Base-by-base conservation (phyloP, 2,888 invertebrate genomes). In the Scelioninae gen. 2 region DNA sequence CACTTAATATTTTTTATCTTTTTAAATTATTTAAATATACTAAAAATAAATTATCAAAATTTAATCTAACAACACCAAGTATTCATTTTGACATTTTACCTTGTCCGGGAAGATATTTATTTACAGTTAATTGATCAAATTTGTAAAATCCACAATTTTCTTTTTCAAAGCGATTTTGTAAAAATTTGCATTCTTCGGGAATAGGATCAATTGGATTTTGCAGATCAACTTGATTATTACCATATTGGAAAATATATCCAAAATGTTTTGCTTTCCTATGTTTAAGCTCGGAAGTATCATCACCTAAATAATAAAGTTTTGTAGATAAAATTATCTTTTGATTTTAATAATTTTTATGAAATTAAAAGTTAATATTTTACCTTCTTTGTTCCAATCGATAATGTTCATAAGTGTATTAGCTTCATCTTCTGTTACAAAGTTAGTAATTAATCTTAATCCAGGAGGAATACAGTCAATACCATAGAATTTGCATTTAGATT, bases 171-270 rank as follows among this genome's bases (percentile, higher is more conserved):
- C 90, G 87, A 15, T 86, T 79, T 88, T 93, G 91, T 9, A 97
- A 82, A 73, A 91, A 86, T 78, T 89, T 82, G 86, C 94, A 95
- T 76, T 90, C 88, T 2, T 82, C 74, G 0, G 97, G 97, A 79
- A 97, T 92, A 37, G 91, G 88, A 0, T 86, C 78, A 25, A 94
- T 86, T 0, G 95, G 95, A 53, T 88, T 85, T 58, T 89, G 85
- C 58, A 91, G 88, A 85, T 97, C 93, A 0, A 97, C 93, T 86
- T 93, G 93, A 87, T 97, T 97, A 18, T 89, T 91, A 48, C 92
- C 93, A 86, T 98, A 98, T 73, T 92, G 88, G 85, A 98, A 98
- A 84, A 96, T 95, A 86, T 92, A 97, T 0, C 97, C 97, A 87
- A 91, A 97, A 87, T 97, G 97, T 83, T 91, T 92, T 0, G 97